These are phyloP conservation scores for Hycleus cichorii DNA, from an alignment of 1,140 invertebrate genomes.

Conservation along the genomic window DNA sequence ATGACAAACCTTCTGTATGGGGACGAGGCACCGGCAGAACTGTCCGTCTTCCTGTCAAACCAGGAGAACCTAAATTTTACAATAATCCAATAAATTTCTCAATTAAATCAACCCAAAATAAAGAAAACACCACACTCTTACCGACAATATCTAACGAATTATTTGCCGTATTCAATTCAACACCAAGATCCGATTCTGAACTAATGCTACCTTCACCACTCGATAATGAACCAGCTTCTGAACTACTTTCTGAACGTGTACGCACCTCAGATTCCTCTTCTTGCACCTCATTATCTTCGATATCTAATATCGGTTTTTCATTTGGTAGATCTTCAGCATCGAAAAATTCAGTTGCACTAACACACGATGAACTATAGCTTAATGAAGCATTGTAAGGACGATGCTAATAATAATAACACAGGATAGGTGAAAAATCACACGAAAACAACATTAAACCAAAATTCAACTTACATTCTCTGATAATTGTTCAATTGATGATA, in stretches of 20 bases:
- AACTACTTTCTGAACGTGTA: constrained; percentile 52
- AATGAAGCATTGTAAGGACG: constrained; percentile 54
- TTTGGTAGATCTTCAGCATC: constrained; percentile 62
- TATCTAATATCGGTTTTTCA: constrained; percentile 18
- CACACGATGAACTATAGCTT: constrained; percentile 66
- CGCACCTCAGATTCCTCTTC: constrained; percentile 29
- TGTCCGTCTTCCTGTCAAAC: constrained; percentile 59
- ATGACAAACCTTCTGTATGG: constrained; percentile 62
- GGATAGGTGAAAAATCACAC: neutral
- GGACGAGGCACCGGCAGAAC: constrained; percentile 64
- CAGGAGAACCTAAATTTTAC: constrained; percentile 24
- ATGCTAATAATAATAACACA: constrained; percentile 36
- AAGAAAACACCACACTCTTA: constrained; percentile 11
- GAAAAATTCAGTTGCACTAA: constrained; percentile 79
- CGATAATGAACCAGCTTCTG: constrained; percentile 54
- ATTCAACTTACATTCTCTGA: constrained; percentile 41
- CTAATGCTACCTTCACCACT: constrained; percentile 61
- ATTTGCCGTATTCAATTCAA: constrained; percentile 42
- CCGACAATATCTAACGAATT: constrained; percentile 32
- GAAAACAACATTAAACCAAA: neutral
- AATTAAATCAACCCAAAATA: neutral
- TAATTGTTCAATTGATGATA: constrained; percentile 45
- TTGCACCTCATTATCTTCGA: constrained; percentile 15
- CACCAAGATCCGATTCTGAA: constrained; percentile 57
- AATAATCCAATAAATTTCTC: neutral